Percentiles rank a stretch among this genome's conserved stretches.
phyloP scores from a whole-genome alignment of 37 sponge, comb jelly and placozoan species.

The Sycon ciliatum region DNA sequence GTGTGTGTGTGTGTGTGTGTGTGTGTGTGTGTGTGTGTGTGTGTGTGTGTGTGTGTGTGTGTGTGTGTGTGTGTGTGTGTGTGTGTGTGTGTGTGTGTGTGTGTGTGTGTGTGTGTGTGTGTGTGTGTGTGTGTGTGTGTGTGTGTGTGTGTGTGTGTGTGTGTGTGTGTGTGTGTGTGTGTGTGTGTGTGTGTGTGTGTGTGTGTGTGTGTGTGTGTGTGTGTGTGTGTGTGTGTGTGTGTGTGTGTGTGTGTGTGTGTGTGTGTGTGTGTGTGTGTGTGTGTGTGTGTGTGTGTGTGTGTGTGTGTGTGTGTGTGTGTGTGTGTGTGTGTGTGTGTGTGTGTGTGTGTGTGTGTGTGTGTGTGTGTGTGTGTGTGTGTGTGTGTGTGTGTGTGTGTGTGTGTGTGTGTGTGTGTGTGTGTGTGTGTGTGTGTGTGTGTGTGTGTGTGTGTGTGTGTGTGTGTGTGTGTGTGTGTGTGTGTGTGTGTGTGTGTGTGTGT shows the following conservation, averaged over 20 bases:
- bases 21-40: not conserved
- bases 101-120: not conserved
- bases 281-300: not conserved
- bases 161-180: too few species aligned
- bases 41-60: not conserved
- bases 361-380: not conserved
- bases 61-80: not conserved
- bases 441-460: conserved; percentile 5
- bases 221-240: conserved; percentile 39
- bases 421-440: conserved; percentile 5
- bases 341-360: not conserved
- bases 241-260: not conserved
- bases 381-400: not conserved
- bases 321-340: not conserved
- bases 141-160: too few species aligned
- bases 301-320: not conserved
- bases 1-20: not conserved
- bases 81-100: conserved; percentile 1
- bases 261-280: conserved; percentile 5
- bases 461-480: not conserved
- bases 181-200: too few species aligned
- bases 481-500: not conserved
- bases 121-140: not conserved
- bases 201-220: too few species aligned
- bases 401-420: conserved; percentile 1